phyloP scores from a whole-genome alignment of 2,113 vertebrate genomes.

The Phrynocephalus versicolor region DNA sequence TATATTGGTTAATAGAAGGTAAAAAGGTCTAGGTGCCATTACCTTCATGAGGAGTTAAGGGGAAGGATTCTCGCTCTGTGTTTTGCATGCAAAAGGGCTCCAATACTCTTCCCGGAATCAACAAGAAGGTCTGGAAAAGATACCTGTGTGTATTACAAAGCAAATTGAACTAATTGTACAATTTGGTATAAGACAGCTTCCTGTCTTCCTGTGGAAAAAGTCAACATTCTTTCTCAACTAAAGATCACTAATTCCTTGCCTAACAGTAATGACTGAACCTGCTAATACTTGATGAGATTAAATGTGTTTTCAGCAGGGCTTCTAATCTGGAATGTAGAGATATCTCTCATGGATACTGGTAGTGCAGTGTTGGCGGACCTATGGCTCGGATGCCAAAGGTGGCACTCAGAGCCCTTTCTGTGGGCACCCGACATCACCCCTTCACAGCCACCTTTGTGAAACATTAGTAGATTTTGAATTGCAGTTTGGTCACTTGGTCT shows the following conservation, averaged over 20 bases:
- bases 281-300: no score
- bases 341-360: no score
- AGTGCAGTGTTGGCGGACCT: no score
- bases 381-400: no score
- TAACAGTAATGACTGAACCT: neutral
- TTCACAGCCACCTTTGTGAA: no score
- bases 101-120: neutral
- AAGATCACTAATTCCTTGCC: neutral
- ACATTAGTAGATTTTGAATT: no score
- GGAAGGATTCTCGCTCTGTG: neutral
- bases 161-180: neutral
- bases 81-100: neutral
- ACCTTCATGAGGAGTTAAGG: neutral
- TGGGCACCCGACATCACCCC: no score
- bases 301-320: neutral
- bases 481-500: no score
- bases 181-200: neutral
- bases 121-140: neutral
- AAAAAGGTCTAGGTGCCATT: neutral
- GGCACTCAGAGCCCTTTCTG: no score
- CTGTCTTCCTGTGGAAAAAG: neutral
- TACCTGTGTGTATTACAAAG: neutral
- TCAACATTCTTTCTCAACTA: neutral
- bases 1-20: neutral
- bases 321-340: no score